Conservation (phyloP, 2,113 vertebrate genomes). For the Podilymbus podiceps region DNA sequence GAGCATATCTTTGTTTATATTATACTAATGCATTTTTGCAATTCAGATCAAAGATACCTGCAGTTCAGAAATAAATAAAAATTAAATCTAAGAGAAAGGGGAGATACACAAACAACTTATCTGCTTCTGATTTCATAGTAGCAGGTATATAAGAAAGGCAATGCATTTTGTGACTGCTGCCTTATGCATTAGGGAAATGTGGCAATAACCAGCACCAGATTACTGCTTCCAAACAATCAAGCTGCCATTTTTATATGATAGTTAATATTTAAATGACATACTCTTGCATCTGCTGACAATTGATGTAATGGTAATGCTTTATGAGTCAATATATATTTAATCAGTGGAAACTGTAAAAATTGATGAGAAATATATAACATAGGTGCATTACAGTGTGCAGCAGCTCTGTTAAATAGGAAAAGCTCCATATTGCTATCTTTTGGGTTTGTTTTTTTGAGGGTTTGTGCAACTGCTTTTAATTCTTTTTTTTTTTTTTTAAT, state of each 20-base stretch:
- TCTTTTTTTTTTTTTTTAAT: background rate
- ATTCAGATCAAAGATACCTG: conserved; percentile 49
- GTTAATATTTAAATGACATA: conserved; percentile 92
- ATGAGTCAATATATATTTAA: conserved; percentile 95
- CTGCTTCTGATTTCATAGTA: conserved; percentile 16
- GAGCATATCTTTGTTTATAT: conserved; percentile 48
- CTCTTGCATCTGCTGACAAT: conserved; percentile 85
- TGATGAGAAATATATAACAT: conserved; percentile 84
- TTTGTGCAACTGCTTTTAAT: background rate
- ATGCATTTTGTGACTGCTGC: conserved; percentile 52
- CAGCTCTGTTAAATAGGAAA: conserved; percentile 53
- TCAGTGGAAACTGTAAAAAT: conserved; percentile 88
- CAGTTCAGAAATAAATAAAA: conserved; percentile 55
- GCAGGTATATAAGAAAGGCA: conserved; percentile 17
- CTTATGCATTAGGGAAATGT: conserved; percentile 71
- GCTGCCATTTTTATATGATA: conserved; percentile 93
- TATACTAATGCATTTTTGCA: conserved; percentile 39
- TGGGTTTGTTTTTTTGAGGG: background rate
- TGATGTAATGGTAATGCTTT: conserved; percentile 89
- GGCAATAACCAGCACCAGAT: conserved; percentile 74
- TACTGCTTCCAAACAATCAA: conserved; percentile 87
- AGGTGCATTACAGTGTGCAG: conserved; percentile 48
- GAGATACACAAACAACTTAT: conserved; percentile 29
- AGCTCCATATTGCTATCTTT: conserved; percentile 39
- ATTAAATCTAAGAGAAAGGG: conserved; percentile 33